These are phyloP conservation scores for Microcebus tavaratra DNA, from an alignment of 2,113 vertebrate species.

Conservation along the genomic window DNA sequence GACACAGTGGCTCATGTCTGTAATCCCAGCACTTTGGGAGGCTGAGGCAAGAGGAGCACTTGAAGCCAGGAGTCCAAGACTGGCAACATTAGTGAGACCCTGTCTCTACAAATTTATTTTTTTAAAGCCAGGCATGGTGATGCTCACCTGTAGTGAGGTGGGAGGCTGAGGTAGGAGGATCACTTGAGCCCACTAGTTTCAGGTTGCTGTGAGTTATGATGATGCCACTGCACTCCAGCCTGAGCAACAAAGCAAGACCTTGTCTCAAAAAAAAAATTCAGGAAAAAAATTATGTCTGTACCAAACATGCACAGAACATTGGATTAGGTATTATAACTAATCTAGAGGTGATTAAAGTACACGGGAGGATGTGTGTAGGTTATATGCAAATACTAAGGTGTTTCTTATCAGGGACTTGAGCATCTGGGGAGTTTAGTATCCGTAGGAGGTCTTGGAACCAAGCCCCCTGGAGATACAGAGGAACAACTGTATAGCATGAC, in stretches of 20 bases:
- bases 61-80: neutral
- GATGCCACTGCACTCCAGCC: neutral
- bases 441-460: too few species aligned
- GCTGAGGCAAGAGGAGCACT: neutral
- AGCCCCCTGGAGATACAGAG: too few species aligned
- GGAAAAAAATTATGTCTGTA: too few species aligned
- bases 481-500: too few species aligned
- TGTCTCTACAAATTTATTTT: neutral
- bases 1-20: neutral
- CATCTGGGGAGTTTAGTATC: too few species aligned
- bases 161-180: neutral
- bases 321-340: too few species aligned
- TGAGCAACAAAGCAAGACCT: neutral
- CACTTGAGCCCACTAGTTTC: neutral
- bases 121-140: neutral
- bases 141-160: neutral
- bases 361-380: too few species aligned
- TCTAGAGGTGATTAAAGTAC: too few species aligned
- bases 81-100: neutral
- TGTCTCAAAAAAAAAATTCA: neutral
- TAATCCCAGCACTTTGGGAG: neutral
- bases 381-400: too few species aligned
- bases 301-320: neutral
- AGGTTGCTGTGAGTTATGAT: neutral
- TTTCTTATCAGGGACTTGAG: too few species aligned